Percentiles rank a stretch among this genome's conserved stretches.
Evolutionary conservation across 2,797 vertebrate species (phyloP).

Genomic region (Muscicapa striata): DNA sequence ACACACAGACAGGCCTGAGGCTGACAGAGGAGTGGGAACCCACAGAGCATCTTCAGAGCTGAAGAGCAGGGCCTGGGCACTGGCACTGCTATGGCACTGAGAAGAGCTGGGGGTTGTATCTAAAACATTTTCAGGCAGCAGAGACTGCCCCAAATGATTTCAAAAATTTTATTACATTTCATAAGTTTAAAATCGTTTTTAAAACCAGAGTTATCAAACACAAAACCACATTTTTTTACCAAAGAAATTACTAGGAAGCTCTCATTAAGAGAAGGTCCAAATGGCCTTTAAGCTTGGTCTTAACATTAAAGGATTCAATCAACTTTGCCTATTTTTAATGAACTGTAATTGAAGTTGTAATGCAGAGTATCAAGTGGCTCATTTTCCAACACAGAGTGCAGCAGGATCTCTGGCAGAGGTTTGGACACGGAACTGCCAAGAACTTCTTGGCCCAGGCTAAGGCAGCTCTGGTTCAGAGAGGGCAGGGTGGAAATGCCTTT

Average conservation of each 20-base stretch:
- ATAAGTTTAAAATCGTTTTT: accelerated
- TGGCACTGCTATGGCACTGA: accelerated
- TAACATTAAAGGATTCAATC: neutral
- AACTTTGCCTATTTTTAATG: neutral
- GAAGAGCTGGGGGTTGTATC: neutral
- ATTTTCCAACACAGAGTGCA: neutral
- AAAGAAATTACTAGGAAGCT: neutral
- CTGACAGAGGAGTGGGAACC: neutral
- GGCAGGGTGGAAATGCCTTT: slow-evolving; percentile 27
- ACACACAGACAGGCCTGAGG: neutral
- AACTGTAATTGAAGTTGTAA: slow-evolving; percentile 16
- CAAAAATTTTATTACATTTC: neutral
- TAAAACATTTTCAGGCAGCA: neutral
- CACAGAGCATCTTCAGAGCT: neutral
- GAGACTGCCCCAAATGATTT: neutral
- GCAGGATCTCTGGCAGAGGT: neutral
- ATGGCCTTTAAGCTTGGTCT: neutral
- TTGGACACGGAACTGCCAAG: neutral
- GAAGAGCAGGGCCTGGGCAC: neutral
- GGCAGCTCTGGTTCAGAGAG: slow-evolving; percentile 15
- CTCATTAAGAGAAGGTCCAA: neutral
- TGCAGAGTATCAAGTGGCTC: neutral
- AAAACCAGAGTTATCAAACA: neutral
- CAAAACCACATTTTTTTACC: neutral
- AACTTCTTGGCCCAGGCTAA: slow-evolving; percentile 1